Conservation (phyloP, 1,140 invertebrate species). For the Rhagoletis zephyria region DNA sequence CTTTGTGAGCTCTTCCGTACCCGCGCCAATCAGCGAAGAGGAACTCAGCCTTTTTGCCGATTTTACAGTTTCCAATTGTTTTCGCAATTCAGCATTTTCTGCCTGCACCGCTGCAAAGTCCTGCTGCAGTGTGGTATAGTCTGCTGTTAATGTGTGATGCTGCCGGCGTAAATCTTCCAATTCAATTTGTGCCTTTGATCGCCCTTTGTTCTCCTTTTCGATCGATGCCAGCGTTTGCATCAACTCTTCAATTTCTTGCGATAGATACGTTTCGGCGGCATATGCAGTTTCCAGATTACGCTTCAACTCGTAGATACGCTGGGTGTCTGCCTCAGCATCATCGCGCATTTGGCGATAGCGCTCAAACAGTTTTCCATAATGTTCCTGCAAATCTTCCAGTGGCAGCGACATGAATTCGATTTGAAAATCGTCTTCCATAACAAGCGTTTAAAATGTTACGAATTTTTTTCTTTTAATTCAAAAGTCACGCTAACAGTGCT, state of each 20-base stretch:
- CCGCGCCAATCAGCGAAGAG: not conserved
- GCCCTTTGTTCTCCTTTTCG: slow-evolving; percentile 20
- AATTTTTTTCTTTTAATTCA: slow-evolving; percentile 42
- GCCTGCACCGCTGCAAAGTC: slow-evolving; percentile 63
- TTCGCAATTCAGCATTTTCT: slow-evolving; percentile 56
- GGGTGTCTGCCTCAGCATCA: slow-evolving; percentile 63
- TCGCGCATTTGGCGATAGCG: slow-evolving; percentile 63
- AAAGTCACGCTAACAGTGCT: not conserved
- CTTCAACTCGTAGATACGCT: slow-evolving; percentile 68
- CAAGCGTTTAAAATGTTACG: slow-evolving; percentile 7
- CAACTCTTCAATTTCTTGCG: slow-evolving; percentile 68
- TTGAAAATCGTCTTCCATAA: slow-evolving; percentile 48
- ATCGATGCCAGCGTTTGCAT: slow-evolving; percentile 50
- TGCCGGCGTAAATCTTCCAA: slow-evolving; percentile 64
- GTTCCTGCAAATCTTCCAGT: slow-evolving; percentile 66
- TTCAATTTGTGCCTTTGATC: slow-evolving; percentile 58
- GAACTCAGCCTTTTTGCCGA: not conserved
- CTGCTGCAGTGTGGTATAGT: slow-evolving; percentile 63
- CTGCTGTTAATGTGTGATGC: slow-evolving; percentile 58
- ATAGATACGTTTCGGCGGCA: slow-evolving; percentile 65
- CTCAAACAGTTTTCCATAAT: slow-evolving; percentile 65
- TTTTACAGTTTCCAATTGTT: slow-evolving; percentile 55
- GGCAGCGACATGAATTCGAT: slow-evolving; percentile 62
- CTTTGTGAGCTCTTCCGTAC: not conserved
- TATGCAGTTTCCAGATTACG: slow-evolving; percentile 66